Evolutionary conservation across 2,888 invertebrate species (phyloP).

Genomic region (Trissolcus brochymenae): DNA sequence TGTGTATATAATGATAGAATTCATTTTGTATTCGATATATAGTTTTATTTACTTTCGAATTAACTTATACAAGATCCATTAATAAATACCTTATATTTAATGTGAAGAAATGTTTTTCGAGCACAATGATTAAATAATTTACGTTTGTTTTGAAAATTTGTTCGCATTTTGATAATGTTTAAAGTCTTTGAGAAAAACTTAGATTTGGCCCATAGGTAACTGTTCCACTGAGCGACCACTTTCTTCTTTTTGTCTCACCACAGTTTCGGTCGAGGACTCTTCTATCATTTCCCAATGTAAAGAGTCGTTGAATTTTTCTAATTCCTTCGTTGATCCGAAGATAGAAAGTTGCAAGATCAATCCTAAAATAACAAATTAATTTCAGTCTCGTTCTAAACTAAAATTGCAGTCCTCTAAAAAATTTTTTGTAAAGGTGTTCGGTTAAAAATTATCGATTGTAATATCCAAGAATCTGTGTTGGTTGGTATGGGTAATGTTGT

Average conservation of each 20-base stretch:
- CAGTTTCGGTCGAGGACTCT: slow-evolving; percentile 65
- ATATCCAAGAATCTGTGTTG: no score
- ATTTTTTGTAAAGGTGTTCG: neutral
- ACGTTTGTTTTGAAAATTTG: no score
- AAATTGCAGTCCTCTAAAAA: neutral
- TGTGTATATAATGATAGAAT: no score
- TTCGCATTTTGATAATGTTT: no score
- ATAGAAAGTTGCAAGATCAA: slow-evolving; percentile 69
- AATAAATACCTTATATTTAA: no score
- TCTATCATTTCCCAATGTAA: slow-evolving; percentile 75
- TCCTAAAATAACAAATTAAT: slow-evolving; percentile 61
- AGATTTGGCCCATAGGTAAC: slow-evolving; percentile 70
- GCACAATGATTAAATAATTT: no score
- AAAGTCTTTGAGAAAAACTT: slow-evolving; percentile 40
- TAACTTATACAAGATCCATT: no score
- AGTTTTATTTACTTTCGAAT: no score
- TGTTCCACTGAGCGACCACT: slow-evolving; percentile 63
- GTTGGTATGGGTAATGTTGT: no score
- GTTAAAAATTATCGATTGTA: neutral
- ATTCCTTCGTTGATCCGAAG: slow-evolving; percentile 71
- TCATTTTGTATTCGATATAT: no score
- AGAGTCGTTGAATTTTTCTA: slow-evolving; percentile 74
- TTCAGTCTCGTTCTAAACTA: slow-evolving; percentile 4
- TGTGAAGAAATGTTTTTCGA: no score
- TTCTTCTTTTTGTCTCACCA: slow-evolving; percentile 62